Evolutionary conservation across 2,113 vertebrate species (phyloP).

Genomic region (Apaloderma vittatum): DNA sequence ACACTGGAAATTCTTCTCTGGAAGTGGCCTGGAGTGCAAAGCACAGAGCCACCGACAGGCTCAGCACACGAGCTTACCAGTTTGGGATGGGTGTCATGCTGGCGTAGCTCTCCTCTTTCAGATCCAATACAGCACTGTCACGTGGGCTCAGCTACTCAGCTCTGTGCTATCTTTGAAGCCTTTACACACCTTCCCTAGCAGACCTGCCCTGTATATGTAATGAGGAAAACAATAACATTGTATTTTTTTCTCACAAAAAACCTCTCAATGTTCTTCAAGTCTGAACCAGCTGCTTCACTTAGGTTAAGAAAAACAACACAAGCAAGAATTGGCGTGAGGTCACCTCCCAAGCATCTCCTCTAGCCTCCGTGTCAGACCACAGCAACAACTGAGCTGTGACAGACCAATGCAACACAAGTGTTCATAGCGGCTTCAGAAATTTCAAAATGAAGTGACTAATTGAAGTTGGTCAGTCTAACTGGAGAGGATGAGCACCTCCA

Average conservation of each 20-base stretch:
- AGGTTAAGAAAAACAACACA: background rate
- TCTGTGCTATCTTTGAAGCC: background rate
- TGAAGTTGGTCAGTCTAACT: background rate
- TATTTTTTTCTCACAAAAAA: background rate
- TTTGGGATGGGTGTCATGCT: background rate
- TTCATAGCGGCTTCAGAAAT: background rate
- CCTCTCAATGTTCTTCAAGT: background rate
- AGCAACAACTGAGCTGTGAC: background rate
- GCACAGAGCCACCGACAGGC: background rate
- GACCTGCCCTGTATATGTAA: background rate
- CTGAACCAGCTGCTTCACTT: slow-evolving; percentile 10
- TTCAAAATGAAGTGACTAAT: background rate
- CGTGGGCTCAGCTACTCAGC: background rate
- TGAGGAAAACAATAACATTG: background rate
- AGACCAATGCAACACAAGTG: background rate
- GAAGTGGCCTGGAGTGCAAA: background rate
- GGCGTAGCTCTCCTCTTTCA: background rate
- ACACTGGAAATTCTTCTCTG: background rate
- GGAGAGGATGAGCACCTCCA: background rate
- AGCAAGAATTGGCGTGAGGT: background rate
- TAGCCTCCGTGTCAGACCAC: background rate
- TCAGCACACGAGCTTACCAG: background rate
- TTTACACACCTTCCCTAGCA: background rate
- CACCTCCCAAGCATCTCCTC: background rate
- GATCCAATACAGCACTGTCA: background rate